These are phyloP conservation scores for Mirza zaza DNA, from an alignment of 2,113 vertebrate species.

Conservation along the genomic window DNA sequence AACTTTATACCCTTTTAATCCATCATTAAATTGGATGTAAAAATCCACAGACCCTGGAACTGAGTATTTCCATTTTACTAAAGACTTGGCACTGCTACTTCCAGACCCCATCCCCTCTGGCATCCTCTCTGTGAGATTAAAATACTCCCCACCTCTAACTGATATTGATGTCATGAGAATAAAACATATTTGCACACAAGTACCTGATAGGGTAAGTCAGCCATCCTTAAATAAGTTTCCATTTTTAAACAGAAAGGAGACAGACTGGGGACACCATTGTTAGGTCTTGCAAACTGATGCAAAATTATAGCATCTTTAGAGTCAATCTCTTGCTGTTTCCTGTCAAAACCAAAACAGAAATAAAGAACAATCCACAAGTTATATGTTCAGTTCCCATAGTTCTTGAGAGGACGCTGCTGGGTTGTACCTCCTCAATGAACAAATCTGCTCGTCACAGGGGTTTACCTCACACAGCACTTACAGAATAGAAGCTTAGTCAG, in stretches of 20 bases:
- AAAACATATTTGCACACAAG: background rate
- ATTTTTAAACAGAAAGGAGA: slow-evolving; percentile 98
- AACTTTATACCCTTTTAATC: background rate
- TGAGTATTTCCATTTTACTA: background rate
- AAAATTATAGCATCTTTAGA: slow-evolving; percentile 98
- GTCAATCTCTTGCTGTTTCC: slow-evolving; percentile 97
- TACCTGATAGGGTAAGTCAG: slow-evolving; percentile 98
- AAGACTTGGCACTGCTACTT: background rate
- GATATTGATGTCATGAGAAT: background rate
- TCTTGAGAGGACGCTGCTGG: background rate
- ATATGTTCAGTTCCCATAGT: background rate
- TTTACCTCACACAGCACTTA: background rate
- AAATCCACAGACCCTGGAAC: background rate
- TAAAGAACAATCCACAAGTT: background rate
- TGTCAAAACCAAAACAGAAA: slow-evolving; percentile 77
- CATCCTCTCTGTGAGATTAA: background rate
- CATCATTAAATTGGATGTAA: background rate
- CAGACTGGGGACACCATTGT: slow-evolving; percentile 94
- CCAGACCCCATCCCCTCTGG: background rate
- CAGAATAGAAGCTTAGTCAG: background rate
- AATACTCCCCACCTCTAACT: background rate
- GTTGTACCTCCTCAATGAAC: fast-evolving
- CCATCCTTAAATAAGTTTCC: slow-evolving; percentile 98
- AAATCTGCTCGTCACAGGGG: background rate
- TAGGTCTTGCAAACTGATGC: slow-evolving; percentile 98